Evolutionary conservation across 2,888 invertebrate genomes (phyloP).

Genomic region (Ceraclea dissimilis): DNA sequence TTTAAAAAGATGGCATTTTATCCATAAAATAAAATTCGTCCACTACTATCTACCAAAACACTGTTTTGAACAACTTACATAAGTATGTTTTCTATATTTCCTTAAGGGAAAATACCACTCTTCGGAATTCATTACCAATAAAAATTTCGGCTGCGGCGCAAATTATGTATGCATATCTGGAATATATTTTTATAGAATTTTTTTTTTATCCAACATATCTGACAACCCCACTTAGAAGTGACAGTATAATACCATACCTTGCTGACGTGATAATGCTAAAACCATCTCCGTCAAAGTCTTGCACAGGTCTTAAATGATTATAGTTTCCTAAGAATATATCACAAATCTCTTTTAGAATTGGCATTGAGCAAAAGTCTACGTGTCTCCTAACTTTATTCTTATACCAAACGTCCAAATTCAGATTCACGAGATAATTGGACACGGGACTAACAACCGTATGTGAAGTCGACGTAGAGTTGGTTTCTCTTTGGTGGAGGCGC

Average conservation of each 20-base stretch:
- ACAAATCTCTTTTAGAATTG: constrained; percentile 30
- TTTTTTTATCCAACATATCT: no score
- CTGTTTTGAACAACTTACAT: no score
- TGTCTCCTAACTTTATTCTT: neutral
- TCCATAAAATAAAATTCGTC: no score
- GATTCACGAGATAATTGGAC: neutral
- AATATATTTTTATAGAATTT: no score
- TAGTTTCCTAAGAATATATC: constrained; percentile 29
- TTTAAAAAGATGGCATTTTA: no score
- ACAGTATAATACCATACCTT: constrained; percentile 26
- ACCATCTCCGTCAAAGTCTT: constrained; percentile 31
- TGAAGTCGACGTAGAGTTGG: neutral
- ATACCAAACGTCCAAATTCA: neutral
- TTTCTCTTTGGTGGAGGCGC: constrained; percentile 2
- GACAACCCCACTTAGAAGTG: no score
- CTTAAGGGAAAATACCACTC: no score
- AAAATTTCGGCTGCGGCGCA: no score
- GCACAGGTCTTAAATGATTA: constrained; percentile 28
- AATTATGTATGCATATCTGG: no score
- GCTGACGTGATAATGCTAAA: constrained; percentile 29
- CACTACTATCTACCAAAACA: no score
- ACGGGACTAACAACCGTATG: neutral
- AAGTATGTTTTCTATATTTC: no score
- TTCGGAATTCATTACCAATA: no score
- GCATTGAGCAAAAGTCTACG: constrained; percentile 29